phyloP scores from a whole-genome alignment of 2,888 invertebrate species.

The Drosophila yooni region DNA sequence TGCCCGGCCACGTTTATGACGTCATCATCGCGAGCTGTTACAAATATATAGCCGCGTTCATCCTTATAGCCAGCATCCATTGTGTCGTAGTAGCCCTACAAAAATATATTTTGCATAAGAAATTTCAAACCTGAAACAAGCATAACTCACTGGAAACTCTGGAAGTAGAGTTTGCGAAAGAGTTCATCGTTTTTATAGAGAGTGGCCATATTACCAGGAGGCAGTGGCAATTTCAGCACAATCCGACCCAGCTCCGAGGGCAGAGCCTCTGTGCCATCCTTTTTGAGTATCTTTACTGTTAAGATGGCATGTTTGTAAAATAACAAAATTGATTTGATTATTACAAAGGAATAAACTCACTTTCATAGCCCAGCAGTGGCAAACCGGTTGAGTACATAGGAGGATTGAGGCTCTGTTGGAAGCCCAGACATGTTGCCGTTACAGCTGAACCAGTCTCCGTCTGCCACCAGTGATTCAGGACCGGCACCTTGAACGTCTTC shows the following conservation, averaged over 20 bases:
- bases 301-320: too few relatives aligned
- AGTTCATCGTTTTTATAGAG: slow-evolving; percentile 92
- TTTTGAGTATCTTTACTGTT: slow-evolving; percentile 88
- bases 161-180: slow-evolving; percentile 93
- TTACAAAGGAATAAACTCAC: slow-evolving; percentile 85
- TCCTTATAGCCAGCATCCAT: slow-evolving; percentile 97
- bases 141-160: slow-evolving; percentile 90
- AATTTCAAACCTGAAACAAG: slow-evolving; percentile 61
- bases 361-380: slow-evolving; percentile 94
- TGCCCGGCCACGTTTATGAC: slow-evolving; percentile 97
- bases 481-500: slow-evolving; percentile 89
- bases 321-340: not conserved
- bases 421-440: slow-evolving; percentile 92
- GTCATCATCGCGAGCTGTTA: slow-evolving; percentile 96
- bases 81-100: slow-evolving; percentile 89
- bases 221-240: slow-evolving; percentile 93
- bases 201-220: slow-evolving; percentile 94
- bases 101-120: not conserved
- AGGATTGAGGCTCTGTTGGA: slow-evolving; percentile 89
- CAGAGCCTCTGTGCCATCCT: slow-evolving; percentile 89
- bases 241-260: slow-evolving; percentile 92
- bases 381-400: slow-evolving; percentile 93
- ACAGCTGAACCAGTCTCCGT: slow-evolving; percentile 97
- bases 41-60: slow-evolving; percentile 93
- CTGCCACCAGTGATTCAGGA: slow-evolving; percentile 98